Percentiles rank a stretch among this genome's conserved stretches.
These are phyloP conservation scores for Nemapogon koenigi DNA, from an alignment of 2,888 invertebrate genomes.

Conservation along the genomic window DNA sequence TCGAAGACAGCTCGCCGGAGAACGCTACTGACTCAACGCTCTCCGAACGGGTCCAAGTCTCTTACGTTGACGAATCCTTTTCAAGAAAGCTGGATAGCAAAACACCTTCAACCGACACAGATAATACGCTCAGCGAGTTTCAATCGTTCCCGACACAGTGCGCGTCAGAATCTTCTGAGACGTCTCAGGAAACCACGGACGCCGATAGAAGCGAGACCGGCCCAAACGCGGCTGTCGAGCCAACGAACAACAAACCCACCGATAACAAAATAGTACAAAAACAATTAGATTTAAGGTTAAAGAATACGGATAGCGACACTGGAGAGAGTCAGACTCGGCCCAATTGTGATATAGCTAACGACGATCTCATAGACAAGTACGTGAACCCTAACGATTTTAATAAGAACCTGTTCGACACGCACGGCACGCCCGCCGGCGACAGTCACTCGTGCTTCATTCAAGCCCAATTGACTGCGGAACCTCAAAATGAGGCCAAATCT, in stretches of 20 bases:
- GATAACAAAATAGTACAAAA: conserved; percentile 61
- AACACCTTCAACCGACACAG: conserved; percentile 54
- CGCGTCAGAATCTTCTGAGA: background rate
- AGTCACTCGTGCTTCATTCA: conserved; percentile 15
- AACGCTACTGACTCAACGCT: conserved; percentile 53
- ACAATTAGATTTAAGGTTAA: conserved; percentile 51
- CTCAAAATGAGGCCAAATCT: background rate
- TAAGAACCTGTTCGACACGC: conserved; percentile 26
- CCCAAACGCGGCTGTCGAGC: conserved; percentile 20
- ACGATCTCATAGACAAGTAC: conserved; percentile 35
- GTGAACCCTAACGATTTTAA: conserved; percentile 43
- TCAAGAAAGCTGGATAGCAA: conserved; percentile 51
- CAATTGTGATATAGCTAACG: conserved; percentile 30
- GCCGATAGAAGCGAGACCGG: background rate
- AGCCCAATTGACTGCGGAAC: conserved; percentile 1
- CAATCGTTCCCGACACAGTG: conserved; percentile 35
- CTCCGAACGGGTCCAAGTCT: conserved; percentile 53
- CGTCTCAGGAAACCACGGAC: background rate
- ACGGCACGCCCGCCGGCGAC: conserved; percentile 17
- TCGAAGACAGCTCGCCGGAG: conserved; percentile 30
- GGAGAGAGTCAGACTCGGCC: conserved; percentile 15
- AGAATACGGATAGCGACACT: conserved; percentile 24
- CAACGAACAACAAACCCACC: conserved; percentile 31
- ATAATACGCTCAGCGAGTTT: conserved; percentile 52
- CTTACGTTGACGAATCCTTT: conserved; percentile 52